Percentiles rank a stretch among this genome's conserved stretches.
These are phyloP conservation scores for Heliconius ethilla DNA, from an alignment of 2,888 invertebrate species.

Conservation along the genomic window DNA sequence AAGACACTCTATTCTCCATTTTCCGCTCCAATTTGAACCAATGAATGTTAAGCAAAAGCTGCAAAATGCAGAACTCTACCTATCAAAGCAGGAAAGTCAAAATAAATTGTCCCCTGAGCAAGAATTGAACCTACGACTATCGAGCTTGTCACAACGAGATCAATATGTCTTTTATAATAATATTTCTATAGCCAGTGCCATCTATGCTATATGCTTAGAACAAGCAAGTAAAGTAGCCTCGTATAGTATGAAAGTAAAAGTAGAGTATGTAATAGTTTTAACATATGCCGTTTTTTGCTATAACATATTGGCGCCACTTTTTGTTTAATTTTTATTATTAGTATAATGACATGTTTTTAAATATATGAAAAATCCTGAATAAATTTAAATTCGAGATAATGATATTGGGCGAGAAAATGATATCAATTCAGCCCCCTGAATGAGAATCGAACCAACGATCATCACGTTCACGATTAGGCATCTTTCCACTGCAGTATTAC, in stretches of 20 bases:
- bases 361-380: neutral
- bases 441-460: too few relatives aligned
- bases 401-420: too few relatives aligned
- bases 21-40: neutral
- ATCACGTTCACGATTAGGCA: too few relatives aligned
- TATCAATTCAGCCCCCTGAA: too few relatives aligned
- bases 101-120: neutral
- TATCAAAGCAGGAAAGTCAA: neutral
- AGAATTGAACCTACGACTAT: neutral
- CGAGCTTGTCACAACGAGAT: too few relatives aligned
- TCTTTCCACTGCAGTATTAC: too few relatives aligned
- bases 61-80: neutral
- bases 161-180: neutral
- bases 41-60: neutral
- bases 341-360: neutral
- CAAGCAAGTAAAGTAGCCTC: neutral
- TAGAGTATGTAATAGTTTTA: constrained; percentile 4
- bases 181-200: constrained; percentile 22
- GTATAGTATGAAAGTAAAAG: constrained; percentile 31
- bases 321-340: neutral
- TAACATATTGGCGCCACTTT: constrained; percentile 24
- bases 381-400: neutral
- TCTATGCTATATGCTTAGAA: constrained; percentile 29
- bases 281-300: constrained; percentile 10
- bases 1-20: too few relatives aligned